Base-by-base conservation (phyloP, 2,113 vertebrate genomes). In the Salvelinus sp. region DNA sequence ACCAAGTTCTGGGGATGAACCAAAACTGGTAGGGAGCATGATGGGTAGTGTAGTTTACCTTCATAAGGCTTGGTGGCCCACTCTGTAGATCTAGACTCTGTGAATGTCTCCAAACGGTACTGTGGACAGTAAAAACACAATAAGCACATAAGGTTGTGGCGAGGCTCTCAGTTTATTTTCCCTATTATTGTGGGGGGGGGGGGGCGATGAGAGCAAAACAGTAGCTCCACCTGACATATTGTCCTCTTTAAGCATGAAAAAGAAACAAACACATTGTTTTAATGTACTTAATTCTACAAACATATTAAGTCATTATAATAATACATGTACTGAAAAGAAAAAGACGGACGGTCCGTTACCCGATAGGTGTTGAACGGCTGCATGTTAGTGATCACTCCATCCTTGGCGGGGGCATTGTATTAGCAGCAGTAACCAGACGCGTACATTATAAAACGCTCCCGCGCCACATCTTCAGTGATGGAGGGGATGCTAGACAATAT, bases 61-160 rank as follows among this genome's bases (percentile, higher is more conserved):
- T 85, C 78, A 0, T 83, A 62, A 0, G 92, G 87, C 71, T 88
- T 79, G 2, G 73, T 58, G 28, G 76, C 25, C 90, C 83, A 89
- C 14, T 91, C 89, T 18, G 91, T 91, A 10, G 78, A 44, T 27
- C 91, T 74, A 54, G 88, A 84, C 86, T 93, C 90, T 0, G 78
- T 86, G 72, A 91, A 94, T 0, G 93, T 94, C 85, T 92, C 93
- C 85, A 92, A 69, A 0, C 83, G 82, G 65, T 85, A 92, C 93
- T 92, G 58, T 1, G 67, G 73, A 79, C 18, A 66, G 76, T 73
- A n/a, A 76, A 12, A 38, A 75, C 62, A 65, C 16, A 78, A 12
- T 25, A 38, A 18, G 38, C 62, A 12, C 62, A 7, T 28, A 14
- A 9, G 12, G n/a, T n/a, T n/a, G n/a, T 27, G 22, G 9, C 66